Evolutionary conservation across 2,797 vertebrate species (phyloP), one percentile per base, ranked within the genome.

Genomic region (Enteromius argenteus): DNA sequence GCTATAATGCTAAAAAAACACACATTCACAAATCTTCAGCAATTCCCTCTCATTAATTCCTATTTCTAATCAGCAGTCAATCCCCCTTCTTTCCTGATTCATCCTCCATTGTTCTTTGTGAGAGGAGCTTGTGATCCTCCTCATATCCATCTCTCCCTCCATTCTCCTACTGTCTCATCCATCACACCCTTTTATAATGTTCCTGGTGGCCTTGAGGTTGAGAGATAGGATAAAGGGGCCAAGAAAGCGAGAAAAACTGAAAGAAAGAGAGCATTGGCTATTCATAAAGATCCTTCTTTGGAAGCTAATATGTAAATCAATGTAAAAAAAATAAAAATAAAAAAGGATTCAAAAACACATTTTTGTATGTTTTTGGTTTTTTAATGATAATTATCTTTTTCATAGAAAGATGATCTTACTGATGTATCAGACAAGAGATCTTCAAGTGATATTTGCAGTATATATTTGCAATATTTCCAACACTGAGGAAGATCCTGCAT

Each of bases 151-250:
- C 67, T 64, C 39, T 80, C 75, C 51, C 32, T 74, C 19, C 53
- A 66, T 62, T 82, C 35, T 67, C 19, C 27, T 53, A 42, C 14
- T 80, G 32, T 83, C 79, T 69, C 77, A 84, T 85, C 60, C 56
- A 81, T 86, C 80, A 86, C 53, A 78, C 39, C 60, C 72, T 81
- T 67, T 58, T 83, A 69, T 69, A 75, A 86, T 39, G 74, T 73
- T 77, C 53, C 35, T 9, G 3, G 32, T 71, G 78, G 51, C 60
- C 56, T 83, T 66, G 46, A 49, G 49, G 37, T 79, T 66, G 32
- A 39, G 46, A 30, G 79, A 1, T 37, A 68, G 7, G 27, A 37
- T 17, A 19, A 37, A 75, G 44, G 11, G 11, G 30, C n/a, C 32
- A 39, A 32, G 68, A 53, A 71, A 64, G 56, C 6, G 21, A 39